Evolutionary conservation across 2,797 vertebrate genomes (phyloP).

Genomic region (Sparidentex hasta): DNA sequence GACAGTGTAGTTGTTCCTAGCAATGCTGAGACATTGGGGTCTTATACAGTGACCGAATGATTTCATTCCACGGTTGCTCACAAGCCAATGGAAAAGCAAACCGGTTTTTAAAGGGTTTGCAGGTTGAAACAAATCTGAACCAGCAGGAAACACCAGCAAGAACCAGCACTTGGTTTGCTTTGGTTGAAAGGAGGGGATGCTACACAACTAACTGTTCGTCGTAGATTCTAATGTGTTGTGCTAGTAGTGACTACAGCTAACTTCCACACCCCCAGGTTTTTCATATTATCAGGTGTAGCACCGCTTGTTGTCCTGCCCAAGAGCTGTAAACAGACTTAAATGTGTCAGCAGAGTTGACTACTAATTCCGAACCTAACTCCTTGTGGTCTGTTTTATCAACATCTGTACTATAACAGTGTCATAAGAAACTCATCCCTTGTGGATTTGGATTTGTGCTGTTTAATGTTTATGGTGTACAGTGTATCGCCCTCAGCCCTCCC

Average conservation of each 20-base stretch:
- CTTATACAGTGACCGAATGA: too few relatives aligned
- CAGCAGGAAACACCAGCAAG: too few relatives aligned
- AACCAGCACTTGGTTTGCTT: too few relatives aligned
- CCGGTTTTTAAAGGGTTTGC: too few relatives aligned
- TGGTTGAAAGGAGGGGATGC: too few relatives aligned
- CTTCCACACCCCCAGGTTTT: background rate
- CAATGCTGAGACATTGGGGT: too few relatives aligned
- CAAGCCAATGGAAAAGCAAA: too few relatives aligned
- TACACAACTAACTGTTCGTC: background rate
- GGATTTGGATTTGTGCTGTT: slow-evolving; percentile 36
- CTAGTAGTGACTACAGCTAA: background rate
- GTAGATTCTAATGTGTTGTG: background rate
- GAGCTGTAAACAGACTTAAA: slow-evolving; percentile 11
- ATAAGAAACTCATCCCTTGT: slow-evolving; percentile 31
- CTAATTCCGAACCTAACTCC: background rate
- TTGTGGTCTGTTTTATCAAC: slow-evolving; percentile 1
- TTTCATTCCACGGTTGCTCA: too few relatives aligned
- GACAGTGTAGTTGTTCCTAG: too few relatives aligned
- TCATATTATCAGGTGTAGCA: background rate
- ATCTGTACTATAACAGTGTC: background rate
- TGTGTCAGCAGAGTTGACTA: background rate
- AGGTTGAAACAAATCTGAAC: too few relatives aligned
- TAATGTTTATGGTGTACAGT: slow-evolving; percentile 33
- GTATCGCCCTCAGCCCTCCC: slow-evolving; percentile 41
- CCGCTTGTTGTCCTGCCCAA: background rate